Conservation (phyloP, 2,797 vertebrate genomes). For the Synaphobranchus kaupii region DNA sequence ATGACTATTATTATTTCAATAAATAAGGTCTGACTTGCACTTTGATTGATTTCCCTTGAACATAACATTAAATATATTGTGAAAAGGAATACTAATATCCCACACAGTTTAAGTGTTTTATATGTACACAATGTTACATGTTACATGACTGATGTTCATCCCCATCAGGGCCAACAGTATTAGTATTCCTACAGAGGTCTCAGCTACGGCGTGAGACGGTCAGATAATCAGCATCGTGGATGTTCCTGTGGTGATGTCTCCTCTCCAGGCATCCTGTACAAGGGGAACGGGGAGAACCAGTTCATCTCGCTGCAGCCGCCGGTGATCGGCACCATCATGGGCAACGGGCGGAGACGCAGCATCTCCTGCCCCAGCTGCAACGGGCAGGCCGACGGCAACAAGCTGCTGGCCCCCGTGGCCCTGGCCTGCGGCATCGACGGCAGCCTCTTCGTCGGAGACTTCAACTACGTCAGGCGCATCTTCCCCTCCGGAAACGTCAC, state of each 20-base stretch:
- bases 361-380: constrained; percentile 97
- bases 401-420: constrained; percentile 90
- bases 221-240: neutral
- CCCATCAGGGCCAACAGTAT: no score
- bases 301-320: constrained; percentile 96
- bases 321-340: constrained; percentile 94
- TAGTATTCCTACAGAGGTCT: no score
- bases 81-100: neutral
- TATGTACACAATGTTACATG: no score
- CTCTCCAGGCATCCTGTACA: constrained; percentile 90
- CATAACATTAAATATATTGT: neutral
- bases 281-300: constrained; percentile 94
- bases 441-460: constrained; percentile 94
- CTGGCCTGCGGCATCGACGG: constrained; percentile 93
- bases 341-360: constrained; percentile 91
- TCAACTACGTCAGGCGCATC: constrained; percentile 96
- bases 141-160: no score
- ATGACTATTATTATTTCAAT: neutral
- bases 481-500: constrained; percentile 96
- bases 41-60: neutral
- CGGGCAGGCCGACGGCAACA: constrained; percentile 97
- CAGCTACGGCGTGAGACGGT: neutral
- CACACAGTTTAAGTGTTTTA: neutral
- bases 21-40: neutral
- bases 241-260: neutral